Percentiles rank a stretch among this genome's conserved stretches.
These are phyloP conservation scores for Carterocephalus palaemon DNA, from an alignment of 2,888 invertebrate species.

Conservation along the genomic window DNA sequence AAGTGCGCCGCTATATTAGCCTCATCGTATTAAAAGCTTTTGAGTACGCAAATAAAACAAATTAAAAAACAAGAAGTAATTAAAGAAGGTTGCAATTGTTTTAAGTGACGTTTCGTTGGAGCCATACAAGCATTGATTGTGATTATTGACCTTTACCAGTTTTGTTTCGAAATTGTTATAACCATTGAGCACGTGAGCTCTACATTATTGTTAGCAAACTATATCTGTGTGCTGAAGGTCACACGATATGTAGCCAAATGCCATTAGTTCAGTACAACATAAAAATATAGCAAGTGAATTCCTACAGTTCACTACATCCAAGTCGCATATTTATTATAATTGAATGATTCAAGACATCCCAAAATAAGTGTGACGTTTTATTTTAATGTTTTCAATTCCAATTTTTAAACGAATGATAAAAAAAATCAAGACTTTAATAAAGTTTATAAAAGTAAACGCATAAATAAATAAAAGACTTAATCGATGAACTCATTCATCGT, in stretches of 20 bases:
- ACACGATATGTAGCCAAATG: slow-evolving; percentile 51
- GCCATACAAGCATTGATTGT: slow-evolving; percentile 36
- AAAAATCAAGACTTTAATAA: no score
- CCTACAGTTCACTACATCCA: no score
- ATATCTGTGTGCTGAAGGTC: slow-evolving; percentile 36
- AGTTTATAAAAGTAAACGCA: neutral
- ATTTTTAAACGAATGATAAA: no score
- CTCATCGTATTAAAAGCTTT: slow-evolving; percentile 68
- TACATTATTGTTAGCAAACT: slow-evolving; percentile 50
- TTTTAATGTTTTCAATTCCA: no score
- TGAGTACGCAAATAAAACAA: slow-evolving; percentile 38
- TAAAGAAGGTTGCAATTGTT: slow-evolving; percentile 56
- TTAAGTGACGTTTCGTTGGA: slow-evolving; percentile 40
- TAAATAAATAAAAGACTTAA: neutral
- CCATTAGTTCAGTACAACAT: slow-evolving; percentile 38
- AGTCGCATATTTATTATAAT: no score
- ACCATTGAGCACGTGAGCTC: slow-evolving; percentile 50
- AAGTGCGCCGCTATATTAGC: slow-evolving; percentile 54
- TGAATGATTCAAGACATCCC: no score
- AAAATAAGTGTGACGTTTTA: no score
- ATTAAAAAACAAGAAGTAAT: slow-evolving; percentile 53
- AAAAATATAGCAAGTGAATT: slow-evolving; percentile 19
- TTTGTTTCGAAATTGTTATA: slow-evolving; percentile 58
- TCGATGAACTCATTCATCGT: no score
- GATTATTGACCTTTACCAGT: slow-evolving; percentile 55